Evolutionary conservation across 37 sponge, comb jelly and placozoan species (phyloP), one percentile per base, ranked within the genome.

Genomic region (Chondrosia reniformis): DNA sequence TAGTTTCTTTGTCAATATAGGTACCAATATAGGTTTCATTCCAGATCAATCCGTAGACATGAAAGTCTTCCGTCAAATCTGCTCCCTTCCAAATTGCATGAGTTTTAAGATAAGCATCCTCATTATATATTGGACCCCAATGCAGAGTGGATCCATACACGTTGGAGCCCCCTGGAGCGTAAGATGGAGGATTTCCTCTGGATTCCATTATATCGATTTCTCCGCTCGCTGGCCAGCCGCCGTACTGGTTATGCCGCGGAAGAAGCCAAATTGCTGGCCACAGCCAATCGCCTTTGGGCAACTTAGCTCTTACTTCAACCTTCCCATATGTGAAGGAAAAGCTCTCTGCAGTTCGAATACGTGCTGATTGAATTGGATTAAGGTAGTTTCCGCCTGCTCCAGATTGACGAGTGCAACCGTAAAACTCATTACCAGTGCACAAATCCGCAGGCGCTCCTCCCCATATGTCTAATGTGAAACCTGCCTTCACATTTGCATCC

Each of bases 251-350:
- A 32, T 71, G 24, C 17, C 67, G 57, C 17, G 91, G 87, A 2
- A 86, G 81, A 80, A 90, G 43, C 91, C 91, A 90, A 30, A 90
- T 86, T 25, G 85, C 88, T 0, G 92, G 92, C 92, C 92, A 92
- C 33, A 87, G 3, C 91, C 91, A 90, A 46, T 90, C 87, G n/a
- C 91, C 91, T 2, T 67, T 25, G 24, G 87, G 91, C 8, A 86
- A 54, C 74, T 86, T 86, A 3, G 91, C 91, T 8, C 81, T 75
- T 31, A 90, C 77, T 55, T 90, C 86, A 9, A 90, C 83, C 32
- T 77, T 77, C 21, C 91, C 91, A 62, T 90, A 90, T 0, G 40
- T 83, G 62, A 90, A 90, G 30, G 77, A 78, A 54, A 90, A 90
- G 56, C 65, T 79, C 39, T 87, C 69, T 4, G 76, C 89, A 27